Evolutionary conservation across 1,140 invertebrate genomes (phyloP).

Genomic region (Meloidogyne exigua): DNA sequence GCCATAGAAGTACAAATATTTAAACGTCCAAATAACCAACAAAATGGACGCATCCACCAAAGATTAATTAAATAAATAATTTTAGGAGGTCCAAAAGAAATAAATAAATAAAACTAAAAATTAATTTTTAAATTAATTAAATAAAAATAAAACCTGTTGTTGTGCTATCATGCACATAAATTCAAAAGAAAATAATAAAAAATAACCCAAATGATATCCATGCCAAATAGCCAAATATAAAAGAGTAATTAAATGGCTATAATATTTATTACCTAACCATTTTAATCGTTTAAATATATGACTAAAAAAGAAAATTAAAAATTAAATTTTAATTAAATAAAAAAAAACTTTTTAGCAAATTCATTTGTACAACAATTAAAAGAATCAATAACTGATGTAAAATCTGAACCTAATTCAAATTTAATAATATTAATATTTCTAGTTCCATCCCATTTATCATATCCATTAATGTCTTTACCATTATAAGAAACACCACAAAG

Average conservation of each 20-base stretch:
- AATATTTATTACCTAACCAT: conserved; percentile 65
- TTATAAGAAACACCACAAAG: conserved; percentile 66
- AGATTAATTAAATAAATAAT: conserved; percentile 40
- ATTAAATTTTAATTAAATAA: conserved; percentile 24
- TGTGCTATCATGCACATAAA: conserved; percentile 62
- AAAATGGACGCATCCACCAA: conserved; percentile 46
- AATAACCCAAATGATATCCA: conserved; percentile 67
- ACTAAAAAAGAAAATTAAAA: conserved; percentile 58
- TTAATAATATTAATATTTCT: conserved; percentile 64
- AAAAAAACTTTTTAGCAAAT: conserved; percentile 65
- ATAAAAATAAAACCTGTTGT: conserved; percentile 47
- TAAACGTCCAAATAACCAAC: conserved; percentile 58
- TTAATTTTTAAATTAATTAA: conserved; percentile 1
- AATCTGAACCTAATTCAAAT: conserved; percentile 63
- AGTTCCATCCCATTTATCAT: conserved; percentile 64
- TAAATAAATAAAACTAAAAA: conserved; percentile 55
- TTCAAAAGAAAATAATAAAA: conserved; percentile 66
- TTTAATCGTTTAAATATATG: conserved; percentile 66
- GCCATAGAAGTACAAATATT: conserved; percentile 59
- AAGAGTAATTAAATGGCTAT: conserved; percentile 65
- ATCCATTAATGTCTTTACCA: conserved; percentile 64
- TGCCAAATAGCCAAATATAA: conserved; percentile 67
- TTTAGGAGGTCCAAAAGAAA: conserved; percentile 45
- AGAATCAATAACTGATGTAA: conserved; percentile 63
- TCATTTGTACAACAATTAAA: conserved; percentile 67